These are phyloP conservation scores for Aphyosemion australe DNA, from an alignment of 2,113 vertebrate species.

Conservation along the genomic window DNA sequence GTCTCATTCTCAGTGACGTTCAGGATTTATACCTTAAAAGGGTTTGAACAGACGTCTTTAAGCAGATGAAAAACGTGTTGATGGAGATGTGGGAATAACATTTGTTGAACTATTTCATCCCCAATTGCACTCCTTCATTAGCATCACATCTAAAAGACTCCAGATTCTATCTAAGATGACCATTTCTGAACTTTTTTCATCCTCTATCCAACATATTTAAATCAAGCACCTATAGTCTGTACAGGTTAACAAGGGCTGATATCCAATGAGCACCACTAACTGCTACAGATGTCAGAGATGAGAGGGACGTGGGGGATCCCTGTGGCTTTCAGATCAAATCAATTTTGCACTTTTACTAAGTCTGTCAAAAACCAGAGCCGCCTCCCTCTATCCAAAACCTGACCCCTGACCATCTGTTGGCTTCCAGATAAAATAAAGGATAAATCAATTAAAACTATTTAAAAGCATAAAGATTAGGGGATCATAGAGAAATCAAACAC, in stretches of 20 bases:
- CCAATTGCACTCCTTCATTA: too few species aligned
- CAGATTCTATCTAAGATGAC: too few species aligned
- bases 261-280: slow-evolving; percentile 33
- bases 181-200: too few species aligned
- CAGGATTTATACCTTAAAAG: too few species aligned
- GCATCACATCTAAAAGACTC: too few species aligned
- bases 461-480: slow-evolving; percentile 22
- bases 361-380: slow-evolving; percentile 45
- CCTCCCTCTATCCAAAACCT: slow-evolving; percentile 45
- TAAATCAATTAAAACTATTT: not conserved
- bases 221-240: too few species aligned
- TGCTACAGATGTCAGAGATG: slow-evolving; percentile 28
- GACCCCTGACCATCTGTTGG: slow-evolving; percentile 66
- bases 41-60: too few species aligned
- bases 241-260: not conserved
- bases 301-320: slow-evolving; percentile 30
- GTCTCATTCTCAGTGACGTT: too few species aligned
- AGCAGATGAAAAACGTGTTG: too few species aligned
- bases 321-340: slow-evolving; percentile 49
- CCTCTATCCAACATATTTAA: too few species aligned
- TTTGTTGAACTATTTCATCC: too few species aligned
- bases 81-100: too few species aligned
- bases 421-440: not conserved
- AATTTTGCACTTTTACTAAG: slow-evolving; percentile 22
- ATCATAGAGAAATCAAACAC: slow-evolving; percentile 45